Conservation (phyloP, 1,140 invertebrate genomes). For the Zaprionus lachaisei region DNA sequence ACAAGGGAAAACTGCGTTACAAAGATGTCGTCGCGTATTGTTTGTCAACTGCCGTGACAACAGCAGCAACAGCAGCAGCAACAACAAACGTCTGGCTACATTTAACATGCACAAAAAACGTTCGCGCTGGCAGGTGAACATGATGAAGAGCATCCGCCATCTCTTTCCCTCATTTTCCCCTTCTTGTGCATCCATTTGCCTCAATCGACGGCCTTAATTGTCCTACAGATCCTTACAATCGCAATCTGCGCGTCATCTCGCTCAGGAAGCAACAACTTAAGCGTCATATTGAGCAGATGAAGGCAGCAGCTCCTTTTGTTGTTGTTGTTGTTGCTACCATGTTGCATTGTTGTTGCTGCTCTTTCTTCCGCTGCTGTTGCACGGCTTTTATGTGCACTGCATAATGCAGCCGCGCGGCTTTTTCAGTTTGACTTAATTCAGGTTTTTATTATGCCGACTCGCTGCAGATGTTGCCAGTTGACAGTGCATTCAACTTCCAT, state of each 20-base stretch:
- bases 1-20: background rate
- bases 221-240: slow-evolving; percentile 43
- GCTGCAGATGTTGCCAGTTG: slow-evolving; percentile 2
- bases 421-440: slow-evolving; percentile 22
- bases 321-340: slow-evolving; percentile 35
- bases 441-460: slow-evolving; percentile 8
- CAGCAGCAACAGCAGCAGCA: background rate
- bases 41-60: slow-evolving; percentile 26
- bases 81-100: slow-evolving; percentile 23
- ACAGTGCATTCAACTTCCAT: background rate
- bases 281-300: slow-evolving; percentile 51
- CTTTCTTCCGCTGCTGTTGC: slow-evolving; percentile 9
- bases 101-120: slow-evolving; percentile 38
- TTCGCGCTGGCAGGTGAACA: slow-evolving; percentile 11
- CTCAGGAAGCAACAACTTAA: slow-evolving; percentile 49
- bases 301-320: slow-evolving; percentile 19
- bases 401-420: slow-evolving; percentile 31
- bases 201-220: slow-evolving; percentile 32
- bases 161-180: background rate
- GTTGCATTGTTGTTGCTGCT: slow-evolving; percentile 7
- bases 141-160: slow-evolving; percentile 3
- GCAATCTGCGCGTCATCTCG: background rate
- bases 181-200: background rate
- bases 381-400: slow-evolving; percentile 19
- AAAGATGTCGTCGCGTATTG: slow-evolving; percentile 33